Percentiles rank a stretch among this genome's conserved stretches.
Conservation (phyloP, 2,113 vertebrate genomes). For the Nipponia nippon region DNA sequence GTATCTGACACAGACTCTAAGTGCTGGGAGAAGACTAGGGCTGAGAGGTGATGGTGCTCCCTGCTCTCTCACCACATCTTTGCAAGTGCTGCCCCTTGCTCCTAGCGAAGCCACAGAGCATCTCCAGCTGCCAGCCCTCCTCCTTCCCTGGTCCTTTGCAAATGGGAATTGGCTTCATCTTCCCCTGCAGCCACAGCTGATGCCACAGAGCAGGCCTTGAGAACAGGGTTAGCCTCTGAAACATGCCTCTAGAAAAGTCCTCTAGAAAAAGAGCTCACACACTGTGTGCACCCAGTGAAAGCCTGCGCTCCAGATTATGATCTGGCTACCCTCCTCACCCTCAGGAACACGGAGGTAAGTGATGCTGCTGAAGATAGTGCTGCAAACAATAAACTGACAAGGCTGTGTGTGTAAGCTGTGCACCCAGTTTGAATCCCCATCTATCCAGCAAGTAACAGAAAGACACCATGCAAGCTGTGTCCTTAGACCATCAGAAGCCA, state of each 20-base stretch:
- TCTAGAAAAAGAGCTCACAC: background rate
- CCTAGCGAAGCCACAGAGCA: rapidly evolving
- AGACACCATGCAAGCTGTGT: background rate
- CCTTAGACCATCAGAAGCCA: background rate
- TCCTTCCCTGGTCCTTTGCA: background rate
- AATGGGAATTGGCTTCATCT: background rate
- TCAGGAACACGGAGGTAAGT: background rate
- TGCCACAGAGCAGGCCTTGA: background rate
- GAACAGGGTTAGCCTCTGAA: background rate
- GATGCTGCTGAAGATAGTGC: background rate
- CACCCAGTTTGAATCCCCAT: background rate
- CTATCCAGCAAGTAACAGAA: background rate
- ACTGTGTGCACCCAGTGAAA: background rate
- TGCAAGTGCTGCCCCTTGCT: background rate
- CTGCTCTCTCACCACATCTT: background rate
- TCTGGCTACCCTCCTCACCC: background rate
- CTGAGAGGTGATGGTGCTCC: background rate
- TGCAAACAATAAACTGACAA: background rate
- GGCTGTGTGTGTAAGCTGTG: background rate
- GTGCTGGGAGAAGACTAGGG: background rate
- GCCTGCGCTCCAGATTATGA: rapidly evolving
- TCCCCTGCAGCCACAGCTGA: background rate
- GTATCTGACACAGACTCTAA: background rate
- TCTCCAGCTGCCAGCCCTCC: background rate
- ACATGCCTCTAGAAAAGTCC: background rate